Evolutionary conservation across 2,888 invertebrate genomes (phyloP).

Genomic region (Diploptera punctata): DNA sequence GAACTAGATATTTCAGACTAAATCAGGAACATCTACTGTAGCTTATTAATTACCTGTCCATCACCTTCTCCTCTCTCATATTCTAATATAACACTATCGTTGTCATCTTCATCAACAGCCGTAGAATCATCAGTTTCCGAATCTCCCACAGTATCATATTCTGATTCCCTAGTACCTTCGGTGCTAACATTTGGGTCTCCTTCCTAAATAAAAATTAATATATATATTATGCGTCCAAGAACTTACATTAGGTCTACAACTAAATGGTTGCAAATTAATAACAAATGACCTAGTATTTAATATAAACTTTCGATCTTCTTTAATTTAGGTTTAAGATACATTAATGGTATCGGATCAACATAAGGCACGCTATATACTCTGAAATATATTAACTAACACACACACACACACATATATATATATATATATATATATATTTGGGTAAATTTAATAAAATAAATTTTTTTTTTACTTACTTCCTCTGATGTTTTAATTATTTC

Average conservation of each 20-base stretch:
- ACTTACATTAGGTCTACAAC: too few species aligned
- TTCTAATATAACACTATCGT: slow-evolving; percentile 56
- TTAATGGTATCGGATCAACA: background rate
- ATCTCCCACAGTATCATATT: slow-evolving; percentile 32
- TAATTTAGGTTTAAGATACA: background rate
- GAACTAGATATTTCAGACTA: too few species aligned
- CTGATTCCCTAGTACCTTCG: slow-evolving; percentile 33
- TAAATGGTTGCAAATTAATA: too few species aligned
- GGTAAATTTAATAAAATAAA: too few species aligned
- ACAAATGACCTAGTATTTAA: background rate
- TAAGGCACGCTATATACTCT: background rate
- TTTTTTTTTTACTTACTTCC: slow-evolving; percentile 33
- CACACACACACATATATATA: too few species aligned
- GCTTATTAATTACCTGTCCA: slow-evolving; percentile 64
- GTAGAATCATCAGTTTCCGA: slow-evolving; percentile 26
- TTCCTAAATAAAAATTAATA: slow-evolving; percentile 25
- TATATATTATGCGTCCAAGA: background rate
- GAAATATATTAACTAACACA: too few species aligned
- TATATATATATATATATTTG: too few species aligned
- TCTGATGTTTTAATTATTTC: slow-evolving; percentile 37
- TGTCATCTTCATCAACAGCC: slow-evolving; percentile 47
- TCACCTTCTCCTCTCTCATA: slow-evolving; percentile 74
- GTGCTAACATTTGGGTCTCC: slow-evolving; percentile 24
- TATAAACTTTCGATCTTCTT: slow-evolving; percentile 7
- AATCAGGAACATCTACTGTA: background rate